Evolutionary conservation across 2,113 vertebrate species (phyloP).

Genomic region (Microtus oregoni): DNA sequence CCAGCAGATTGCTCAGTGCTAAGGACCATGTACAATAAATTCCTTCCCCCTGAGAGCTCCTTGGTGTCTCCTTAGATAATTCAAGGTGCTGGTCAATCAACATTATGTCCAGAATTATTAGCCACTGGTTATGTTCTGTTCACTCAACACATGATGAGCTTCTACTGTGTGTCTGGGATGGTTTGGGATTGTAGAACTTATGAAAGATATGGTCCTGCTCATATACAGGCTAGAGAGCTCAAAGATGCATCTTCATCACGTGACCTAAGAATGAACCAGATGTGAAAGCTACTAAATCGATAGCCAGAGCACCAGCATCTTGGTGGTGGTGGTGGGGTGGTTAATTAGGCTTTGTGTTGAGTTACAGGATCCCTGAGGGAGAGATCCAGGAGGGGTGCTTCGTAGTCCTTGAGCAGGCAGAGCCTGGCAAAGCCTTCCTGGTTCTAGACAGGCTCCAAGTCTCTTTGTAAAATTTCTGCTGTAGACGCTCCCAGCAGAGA

Average conservation of each 20-base stretch:
- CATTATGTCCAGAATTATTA: background rate
- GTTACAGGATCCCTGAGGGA: background rate
- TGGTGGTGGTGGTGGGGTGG: background rate
- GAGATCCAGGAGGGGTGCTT: background rate
- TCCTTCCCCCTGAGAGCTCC: constrained; percentile 9
- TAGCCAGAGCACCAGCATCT: background rate
- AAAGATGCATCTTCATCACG: constrained; percentile 74
- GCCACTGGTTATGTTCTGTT: constrained; percentile 24
- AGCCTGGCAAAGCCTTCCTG: background rate
- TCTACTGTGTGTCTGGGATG: background rate
- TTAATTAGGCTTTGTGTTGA: background rate
- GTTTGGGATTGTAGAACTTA: background rate
- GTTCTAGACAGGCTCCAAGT: background rate
- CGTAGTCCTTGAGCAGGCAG: background rate
- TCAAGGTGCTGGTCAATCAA: background rate
- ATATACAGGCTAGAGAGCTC: constrained; percentile 80
- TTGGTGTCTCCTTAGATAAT: constrained; percentile 9
- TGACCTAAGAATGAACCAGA: constrained; percentile 68
- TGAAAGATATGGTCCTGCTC: background rate
- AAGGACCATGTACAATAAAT: background rate
- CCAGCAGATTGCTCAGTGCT: background rate
- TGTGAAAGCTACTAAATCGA: background rate
- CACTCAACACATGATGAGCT: background rate
- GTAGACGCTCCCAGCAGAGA: background rate
- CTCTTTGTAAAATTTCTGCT: constrained; percentile 46